Conservation (phyloP, 2,888 invertebrate genomes). For the Nomada ruficornis region DNA sequence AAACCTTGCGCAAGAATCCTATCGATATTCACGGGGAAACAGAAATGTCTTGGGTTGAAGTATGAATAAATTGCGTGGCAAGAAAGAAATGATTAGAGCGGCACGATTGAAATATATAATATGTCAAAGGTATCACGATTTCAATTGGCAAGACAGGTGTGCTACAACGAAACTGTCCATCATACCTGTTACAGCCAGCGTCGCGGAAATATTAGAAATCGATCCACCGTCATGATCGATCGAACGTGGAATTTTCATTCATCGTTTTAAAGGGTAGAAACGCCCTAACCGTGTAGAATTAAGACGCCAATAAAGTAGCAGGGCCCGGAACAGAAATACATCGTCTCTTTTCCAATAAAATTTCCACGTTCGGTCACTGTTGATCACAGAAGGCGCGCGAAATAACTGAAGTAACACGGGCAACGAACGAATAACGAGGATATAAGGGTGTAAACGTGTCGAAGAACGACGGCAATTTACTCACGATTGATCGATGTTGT, state of each 20-base stretch:
- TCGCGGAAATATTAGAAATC: background rate
- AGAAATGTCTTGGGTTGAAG: background rate
- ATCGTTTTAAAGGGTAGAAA: background rate
- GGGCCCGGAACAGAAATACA: background rate
- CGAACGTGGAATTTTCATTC: slow-evolving; percentile 8
- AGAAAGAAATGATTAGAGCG: no score
- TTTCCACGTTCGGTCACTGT: background rate
- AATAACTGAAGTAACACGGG: no score
- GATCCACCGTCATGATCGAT: slow-evolving; percentile 7
- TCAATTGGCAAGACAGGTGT: no score
- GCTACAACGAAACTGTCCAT: background rate
- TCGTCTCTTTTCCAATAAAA: background rate
- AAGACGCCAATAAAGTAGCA: background rate
- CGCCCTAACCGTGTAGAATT: no score
- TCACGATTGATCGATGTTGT: slow-evolving; percentile 42
- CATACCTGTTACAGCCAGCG: background rate
- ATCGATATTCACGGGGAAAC: slow-evolving; percentile 17
- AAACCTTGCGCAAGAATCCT: background rate
- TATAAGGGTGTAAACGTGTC: background rate
- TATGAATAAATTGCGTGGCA: background rate
- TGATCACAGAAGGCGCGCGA: background rate
- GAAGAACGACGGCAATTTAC: slow-evolving; percentile 29
- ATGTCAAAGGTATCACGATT: no score
- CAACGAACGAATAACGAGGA: background rate
- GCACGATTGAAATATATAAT: no score